Evolutionary conservation across 1,140 invertebrate genomes (phyloP).

Genomic region (Magallana ariakensis): DNA sequence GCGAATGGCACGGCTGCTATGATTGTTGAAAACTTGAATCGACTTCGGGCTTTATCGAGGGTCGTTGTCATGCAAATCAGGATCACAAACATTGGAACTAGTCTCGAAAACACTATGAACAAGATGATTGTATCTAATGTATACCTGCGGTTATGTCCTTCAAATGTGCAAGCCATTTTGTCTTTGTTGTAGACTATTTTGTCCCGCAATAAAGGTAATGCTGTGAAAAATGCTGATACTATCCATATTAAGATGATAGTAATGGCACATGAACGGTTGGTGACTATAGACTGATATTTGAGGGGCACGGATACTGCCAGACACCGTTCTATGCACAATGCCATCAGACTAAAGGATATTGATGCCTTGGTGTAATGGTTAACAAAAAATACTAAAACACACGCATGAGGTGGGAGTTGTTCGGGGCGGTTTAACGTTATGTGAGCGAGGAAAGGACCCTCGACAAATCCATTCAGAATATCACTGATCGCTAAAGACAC

Average conservation of each 20-base stretch:
- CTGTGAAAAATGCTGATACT: not conserved
- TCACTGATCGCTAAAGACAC: not conserved
- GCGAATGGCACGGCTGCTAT: not conserved
- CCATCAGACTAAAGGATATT: not conserved
- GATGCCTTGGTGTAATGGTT: not conserved
- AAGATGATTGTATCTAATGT: not conserved
- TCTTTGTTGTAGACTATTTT: not conserved
- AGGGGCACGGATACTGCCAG: not conserved
- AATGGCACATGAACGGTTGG: not conserved
- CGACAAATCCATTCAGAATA: slow-evolving; percentile 9
- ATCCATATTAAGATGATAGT: not conserved
- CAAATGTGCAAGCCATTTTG: not conserved
- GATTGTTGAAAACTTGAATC: not conserved
- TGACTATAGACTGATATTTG: not conserved
- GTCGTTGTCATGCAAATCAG: not conserved
- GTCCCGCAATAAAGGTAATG: not conserved
- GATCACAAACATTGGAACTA: not conserved
- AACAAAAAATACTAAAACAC: not conserved
- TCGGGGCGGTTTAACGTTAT: not conserved
- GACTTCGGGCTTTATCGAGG: not conserved
- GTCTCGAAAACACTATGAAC: not conserved
- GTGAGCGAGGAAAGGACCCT: not conserved
- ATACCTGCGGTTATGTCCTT: not conserved
- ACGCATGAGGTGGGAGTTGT: not conserved
- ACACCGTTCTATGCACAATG: not conserved